Base-by-base conservation (phyloP, 2,888 invertebrate species). In the Troides aeacus region DNA sequence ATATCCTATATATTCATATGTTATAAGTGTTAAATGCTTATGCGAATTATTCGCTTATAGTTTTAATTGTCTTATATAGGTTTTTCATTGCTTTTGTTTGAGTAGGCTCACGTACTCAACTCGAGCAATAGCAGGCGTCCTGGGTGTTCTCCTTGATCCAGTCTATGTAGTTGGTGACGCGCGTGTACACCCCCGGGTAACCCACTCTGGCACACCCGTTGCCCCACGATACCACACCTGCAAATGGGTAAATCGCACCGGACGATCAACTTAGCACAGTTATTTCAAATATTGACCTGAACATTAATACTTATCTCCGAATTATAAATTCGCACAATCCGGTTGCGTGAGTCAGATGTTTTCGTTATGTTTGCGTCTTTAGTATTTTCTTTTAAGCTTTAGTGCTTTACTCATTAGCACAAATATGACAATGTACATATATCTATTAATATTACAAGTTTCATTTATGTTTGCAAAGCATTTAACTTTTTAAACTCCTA, bases 181-280 rank as follows among this genome's bases (percentile, higher is more conserved):
- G 92, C 0, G 97, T 97, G 84, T 97, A 97, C 1, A 97, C 97
- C 1, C 97, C 97, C 0, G 97, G 97, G 85, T 96, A 97, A 21
- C 97, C 96, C 10, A 95, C 94, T 72, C 97, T 93, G 0, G 97
- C 97, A 82, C 97, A 97, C 30, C 97, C 97, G 81, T 97, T 97
- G 50, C 97, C 97, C 97, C 97, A 97, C 0, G 97, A 97, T 0
- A 97, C 97, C 23, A 97, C 94, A 18, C 96, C 95, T 95, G 86
- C 1, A 86, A 86, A 73, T 58, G 73, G 62, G 42, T 59, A 71
- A 69, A 39, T 56, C 30, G 46, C 8, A 15, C 56, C 30, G 30
- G 10, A n/a, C 53, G 57, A 60, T 46, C 46, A 64, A 57, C 67
- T 18, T 42, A 18, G 30, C 21, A 39, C 42, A 53, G 56, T 42